Conservation (phyloP, 2,797 vertebrate genomes). For the Loris lydekkerianus region DNA sequence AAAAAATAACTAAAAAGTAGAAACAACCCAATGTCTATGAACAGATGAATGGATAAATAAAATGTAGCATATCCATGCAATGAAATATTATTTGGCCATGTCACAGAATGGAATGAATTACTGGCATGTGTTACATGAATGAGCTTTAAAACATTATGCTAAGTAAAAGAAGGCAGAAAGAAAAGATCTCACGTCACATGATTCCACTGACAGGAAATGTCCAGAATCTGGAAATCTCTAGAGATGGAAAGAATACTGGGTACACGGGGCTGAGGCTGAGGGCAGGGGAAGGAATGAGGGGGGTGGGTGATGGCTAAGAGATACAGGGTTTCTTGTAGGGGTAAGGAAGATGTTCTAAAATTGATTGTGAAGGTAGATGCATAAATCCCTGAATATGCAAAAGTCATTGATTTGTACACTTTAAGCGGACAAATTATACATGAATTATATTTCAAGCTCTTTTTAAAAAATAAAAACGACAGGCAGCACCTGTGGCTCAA, state of each 20-base stretch:
- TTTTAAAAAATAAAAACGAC: neutral
- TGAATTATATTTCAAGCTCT: neutral
- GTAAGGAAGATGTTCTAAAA: neutral
- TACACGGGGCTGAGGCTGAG: neutral
- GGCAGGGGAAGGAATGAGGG: fast-evolving
- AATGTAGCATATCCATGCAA: neutral
- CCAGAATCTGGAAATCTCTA: neutral
- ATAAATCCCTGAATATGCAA: neutral
- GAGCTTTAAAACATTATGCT: fast-evolving
- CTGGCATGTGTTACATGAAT: fast-evolving
- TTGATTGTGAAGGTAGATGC: neutral
- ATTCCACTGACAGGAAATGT: neutral
- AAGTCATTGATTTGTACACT: neutral
- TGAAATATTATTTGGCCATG: fast-evolving
- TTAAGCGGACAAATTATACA: neutral
- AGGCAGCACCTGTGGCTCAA: no score
- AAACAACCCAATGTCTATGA: neutral
- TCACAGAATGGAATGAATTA: neutral
- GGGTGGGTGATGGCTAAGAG: neutral
- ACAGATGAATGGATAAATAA: neutral
- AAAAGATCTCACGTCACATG: fast-evolving
- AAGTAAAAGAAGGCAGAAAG: neutral
- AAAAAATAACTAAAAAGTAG: neutral
- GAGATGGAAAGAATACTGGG: neutral
- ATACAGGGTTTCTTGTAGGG: neutral